Evolutionary conservation across 2,113 vertebrate species (phyloP), one percentile per base, ranked within the genome.

Genomic region (Struthidea cinerea): DNA sequence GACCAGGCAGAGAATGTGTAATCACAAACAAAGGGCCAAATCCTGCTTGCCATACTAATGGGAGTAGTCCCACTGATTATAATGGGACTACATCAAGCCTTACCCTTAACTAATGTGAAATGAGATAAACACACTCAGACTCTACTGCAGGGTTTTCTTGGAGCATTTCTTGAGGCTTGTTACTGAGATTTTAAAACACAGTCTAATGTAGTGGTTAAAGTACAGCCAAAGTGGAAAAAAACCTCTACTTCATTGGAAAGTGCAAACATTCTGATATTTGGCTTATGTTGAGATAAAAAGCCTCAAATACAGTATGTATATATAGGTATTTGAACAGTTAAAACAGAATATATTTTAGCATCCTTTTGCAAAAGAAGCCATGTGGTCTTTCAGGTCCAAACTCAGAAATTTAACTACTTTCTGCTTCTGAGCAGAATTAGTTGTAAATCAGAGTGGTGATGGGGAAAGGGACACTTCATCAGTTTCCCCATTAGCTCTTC

Each of bases 1-100:
- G 93, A 89, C 92, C 91, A 97, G 90, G 95, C 92, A 97, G 73
- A 93, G 94, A 97, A 97, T 30, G 78, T 90, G 87, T 86, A 96
- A 97, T 97, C 95, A 97, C 71, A 92, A 97, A 91, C 80, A 80
- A 91, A 92, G 82, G 96, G 94, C 94, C 96, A 96, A 96, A 96
- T 94, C 86, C 83, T 94, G 69, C 92, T 79, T 95, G 86, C 93
- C 88, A 79, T 90, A 87, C 80, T 95, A 95, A 94, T 84, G 76
- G 94, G 86, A 93, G 84, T 56, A 96, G 86, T 95, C 92, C 94
- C 85, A 92, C 90, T 95, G 92, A 94, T 90, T 94, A 73, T 90
- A 90, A 94, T 71, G 61, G 90, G 82, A 92, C 64, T 86, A 70
- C 92, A 96, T 3, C 92, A 93, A 92, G 64, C 69, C 49, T 95